Base-by-base conservation (phyloP, 2,797 vertebrate genomes). In the Coregonus ussuriensis region DNA sequence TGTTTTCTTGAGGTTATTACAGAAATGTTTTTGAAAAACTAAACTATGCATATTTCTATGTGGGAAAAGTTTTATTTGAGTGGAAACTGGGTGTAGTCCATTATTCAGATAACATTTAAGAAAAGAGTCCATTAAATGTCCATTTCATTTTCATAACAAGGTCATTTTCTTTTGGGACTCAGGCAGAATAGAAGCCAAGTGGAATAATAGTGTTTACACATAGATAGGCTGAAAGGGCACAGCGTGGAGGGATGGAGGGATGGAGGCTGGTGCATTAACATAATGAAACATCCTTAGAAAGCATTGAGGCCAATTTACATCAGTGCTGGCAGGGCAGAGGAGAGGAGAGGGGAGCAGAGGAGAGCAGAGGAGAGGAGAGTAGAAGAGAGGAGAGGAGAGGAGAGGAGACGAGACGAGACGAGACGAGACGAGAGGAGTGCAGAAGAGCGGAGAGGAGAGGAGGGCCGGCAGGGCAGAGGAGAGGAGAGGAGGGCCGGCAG, bases 261-360 rank as follows among this genome's bases (percentile, higher is more conserved):
- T 13, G 7, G 21, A 63, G 59, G 7, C 15, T 59, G 56, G n/a
- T 11, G 76, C 75, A 21, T 71, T 67, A 72, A 53, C 21, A 47
- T 15, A 63, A 67, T 31, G 69, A 18, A 65, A 77, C 52, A 66
- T 77, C 76, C 82, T 81, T 59, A 79, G 79, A 81, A 76, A 54
- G 65, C 74, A 56, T 9, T 9, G 59, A 25, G 71, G 65, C 35
- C 73, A 52, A 72, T 78, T 84, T 74, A 71, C 82, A 75, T 80
- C 79, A 77, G 51, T 37, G 56, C 79, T 80, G 74, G 56, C 3
- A 47, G 41, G 2, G 41, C 7, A 11, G 9, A 11, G 52, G 85
- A 69, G 71, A 69, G 69, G 35, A 70, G 7, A 47, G 68, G 67
- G 74, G 33, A 35, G 33, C 0, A 35, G 33, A 35, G 33, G 33